Base-by-base conservation (phyloP, 1,140 invertebrate genomes). In the Aphaenogaster ashmeadi region DNA sequence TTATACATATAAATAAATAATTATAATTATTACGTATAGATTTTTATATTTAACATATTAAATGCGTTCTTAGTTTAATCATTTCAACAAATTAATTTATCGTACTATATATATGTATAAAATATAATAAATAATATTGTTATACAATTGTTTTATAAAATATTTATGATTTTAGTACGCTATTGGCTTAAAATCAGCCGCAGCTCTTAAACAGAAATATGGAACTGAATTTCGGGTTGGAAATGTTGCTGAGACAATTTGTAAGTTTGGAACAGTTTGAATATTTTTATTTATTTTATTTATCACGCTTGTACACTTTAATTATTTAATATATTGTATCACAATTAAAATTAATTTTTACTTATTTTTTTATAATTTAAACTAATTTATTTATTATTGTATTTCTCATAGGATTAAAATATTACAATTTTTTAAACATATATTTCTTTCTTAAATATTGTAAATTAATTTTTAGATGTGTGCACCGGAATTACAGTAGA, bases 401-500 rank as follows among this genome's bases (percentile, higher is more conserved):
- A 56, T 21, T 5, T 56, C 7, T 56, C n/a, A 56, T 0, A 52
- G 7, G 2, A 56, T n/a, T 56, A 56, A n/a, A 56, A 56, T 56
- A 56, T 56, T 21, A 3, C 11, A 7, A 72, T 18, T 27, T 18
- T 69, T 69, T 13, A 13, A 5, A 71, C 5, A 33, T 21, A 18
- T n/a, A 21, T 13, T 6, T 18, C 6, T 21, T 52, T 6, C 8
- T 8, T 21, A 52, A 36, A 64, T 5, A 64, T 15, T 62, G 9
- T n/a, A 15, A 38, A 66, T 38, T 72, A 15, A 18, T 41, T 90
- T 95, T 62, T 86, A 97, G 96, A 96, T 91, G 90, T 95, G 56
- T 96, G 96, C 3, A 95, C 96, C 50, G 98, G 98, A 21, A 96
- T 96, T 3, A 97, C 97, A n/a, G 13, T 97, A 77, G 98, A 98